These are phyloP conservation scores for Halcyon malimbica DNA, from an alignment of 2,113 vertebrate species.

Conservation along the genomic window DNA sequence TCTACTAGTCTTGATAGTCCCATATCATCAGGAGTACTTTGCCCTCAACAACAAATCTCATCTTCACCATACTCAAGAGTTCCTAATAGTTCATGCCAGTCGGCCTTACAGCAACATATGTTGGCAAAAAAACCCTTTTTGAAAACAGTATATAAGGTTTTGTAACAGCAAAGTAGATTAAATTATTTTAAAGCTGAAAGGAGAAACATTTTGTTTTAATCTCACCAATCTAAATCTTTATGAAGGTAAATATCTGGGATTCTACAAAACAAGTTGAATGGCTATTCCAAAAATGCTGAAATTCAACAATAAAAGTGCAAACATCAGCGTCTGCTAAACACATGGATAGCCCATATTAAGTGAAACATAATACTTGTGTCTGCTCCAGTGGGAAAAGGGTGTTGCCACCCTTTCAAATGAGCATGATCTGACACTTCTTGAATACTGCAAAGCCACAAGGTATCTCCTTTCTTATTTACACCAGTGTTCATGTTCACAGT, in stretches of 20 bases:
- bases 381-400: background rate
- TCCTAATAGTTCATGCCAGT: background rate
- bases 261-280: background rate
- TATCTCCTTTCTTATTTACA: constrained; percentile 6
- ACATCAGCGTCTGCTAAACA: background rate
- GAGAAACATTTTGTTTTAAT: background rate
- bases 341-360: background rate
- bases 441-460: background rate
- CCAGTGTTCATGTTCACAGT: background rate
- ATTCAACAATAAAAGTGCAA: background rate
- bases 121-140: background rate
- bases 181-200: background rate
- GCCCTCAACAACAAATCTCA: background rate
- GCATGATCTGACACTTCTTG: background rate
- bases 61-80: background rate
- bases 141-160: background rate
- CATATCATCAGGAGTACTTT: background rate
- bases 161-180: background rate
- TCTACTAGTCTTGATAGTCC: background rate
- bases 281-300: background rate
- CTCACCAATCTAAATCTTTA: background rate
- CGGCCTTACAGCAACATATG: background rate
- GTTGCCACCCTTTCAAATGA: background rate
- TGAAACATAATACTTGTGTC: background rate
- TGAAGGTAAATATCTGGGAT: background rate